Percentiles rank a stretch among this genome's conserved stretches.
Conservation (phyloP, 2,888 invertebrate genomes). For the Brenthis ino region DNA sequence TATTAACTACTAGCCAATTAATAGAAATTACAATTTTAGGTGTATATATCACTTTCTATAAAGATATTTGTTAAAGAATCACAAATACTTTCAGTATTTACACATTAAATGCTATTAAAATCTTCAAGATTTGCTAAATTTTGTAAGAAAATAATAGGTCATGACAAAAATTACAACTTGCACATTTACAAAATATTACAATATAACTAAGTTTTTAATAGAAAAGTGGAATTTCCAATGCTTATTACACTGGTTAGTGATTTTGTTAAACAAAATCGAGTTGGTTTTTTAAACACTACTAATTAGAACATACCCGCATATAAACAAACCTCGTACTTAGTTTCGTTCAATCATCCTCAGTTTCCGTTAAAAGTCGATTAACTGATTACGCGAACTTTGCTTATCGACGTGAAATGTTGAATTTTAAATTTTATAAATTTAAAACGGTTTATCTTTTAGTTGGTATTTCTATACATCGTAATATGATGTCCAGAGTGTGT, state of each 20-base stretch:
- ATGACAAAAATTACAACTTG: neutral
- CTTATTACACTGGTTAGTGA: neutral
- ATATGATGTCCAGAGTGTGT: no score
- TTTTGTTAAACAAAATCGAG: no score
- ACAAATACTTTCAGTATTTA: conserved; percentile 17
- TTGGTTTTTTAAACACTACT: no score
- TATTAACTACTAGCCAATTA: conserved; percentile 17
- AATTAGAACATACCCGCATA: no score
- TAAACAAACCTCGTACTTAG: no score
- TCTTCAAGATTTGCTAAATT: neutral
- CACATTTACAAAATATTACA: neutral
- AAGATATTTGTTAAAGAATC: conserved; percentile 5
- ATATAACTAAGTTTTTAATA: conserved; percentile 25
- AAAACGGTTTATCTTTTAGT: no score
- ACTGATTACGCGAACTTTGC: no score
- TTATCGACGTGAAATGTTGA: no score
- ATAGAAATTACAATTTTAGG: conserved; percentile 11
- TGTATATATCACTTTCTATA: conserved; percentile 13
- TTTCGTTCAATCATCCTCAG: no score
- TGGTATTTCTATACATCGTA: no score
- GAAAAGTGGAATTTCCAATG: conserved; percentile 29
- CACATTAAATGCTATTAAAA: conserved; percentile 17
- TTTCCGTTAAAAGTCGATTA: no score
- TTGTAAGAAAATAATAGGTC: neutral
- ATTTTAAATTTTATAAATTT: no score